Base-by-base conservation (phyloP, 1,140 invertebrate species). In the Drosophila cardini region DNA sequence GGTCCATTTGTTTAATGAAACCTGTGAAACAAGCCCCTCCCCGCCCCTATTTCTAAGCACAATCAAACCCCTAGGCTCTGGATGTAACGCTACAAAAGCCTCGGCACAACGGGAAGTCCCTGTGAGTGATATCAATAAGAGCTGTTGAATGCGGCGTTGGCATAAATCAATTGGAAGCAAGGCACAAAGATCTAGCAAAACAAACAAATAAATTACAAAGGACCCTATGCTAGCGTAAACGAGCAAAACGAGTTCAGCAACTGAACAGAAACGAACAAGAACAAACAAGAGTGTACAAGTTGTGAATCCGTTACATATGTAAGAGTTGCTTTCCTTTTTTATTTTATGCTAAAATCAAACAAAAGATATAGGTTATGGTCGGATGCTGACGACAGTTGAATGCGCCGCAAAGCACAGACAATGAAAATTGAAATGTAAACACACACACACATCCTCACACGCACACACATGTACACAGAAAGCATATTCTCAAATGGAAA, bases 171-270 rank as follows among this genome's bases (percentile, higher is more conserved):
- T 87, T 57, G 72, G 57, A 75, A 48, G 34, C 74, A 55, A 43
- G 64, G 61, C 50, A 75, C 60, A 70, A 72, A 75, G 70, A 62
- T 58, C 70, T 58, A 38, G 70, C 70, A 73, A 73, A 63, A 64
- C 84, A 87, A 86, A 83, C 79, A 87, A 83, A 86, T 86, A 86
- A 86, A 83, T 83, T 86, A 76, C 83, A 80, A 62, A 73, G 46
- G 5, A 58, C 60, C 76, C 75, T 42, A 50, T 67, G 43, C 63
- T 57, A 60, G 53, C 21, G 21, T 52, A 58, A 76, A 69, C 50
- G 70, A 81, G 74, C 67, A 81, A 61, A 72, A 61, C 56, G 50
- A 65, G 61, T 32, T 45, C 61, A 72, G 53, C 58, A 58, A 61
- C 48, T 52, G 38, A 64, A 58, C 40, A 56, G 36, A 45, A 26